Percentiles rank a stretch among this genome's conserved stretches.
phyloP scores from a whole-genome alignment of 2,888 invertebrate species.

The Stomorhina lunata region DNA sequence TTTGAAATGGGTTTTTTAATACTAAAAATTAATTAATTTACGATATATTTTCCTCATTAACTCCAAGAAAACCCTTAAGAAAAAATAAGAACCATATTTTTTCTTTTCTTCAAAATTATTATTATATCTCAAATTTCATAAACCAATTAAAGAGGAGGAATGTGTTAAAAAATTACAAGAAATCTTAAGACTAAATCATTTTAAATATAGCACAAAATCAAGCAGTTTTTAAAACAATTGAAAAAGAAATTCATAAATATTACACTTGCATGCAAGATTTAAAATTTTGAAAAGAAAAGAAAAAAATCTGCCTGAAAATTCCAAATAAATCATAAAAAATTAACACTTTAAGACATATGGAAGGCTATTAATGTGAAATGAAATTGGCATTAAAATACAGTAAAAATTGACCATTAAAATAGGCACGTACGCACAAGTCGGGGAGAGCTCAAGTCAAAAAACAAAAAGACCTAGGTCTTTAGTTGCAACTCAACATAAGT shows the following conservation, averaged over 20 bases:
- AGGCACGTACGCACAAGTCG: conserved; percentile 69
- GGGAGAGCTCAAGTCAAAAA: not conserved
- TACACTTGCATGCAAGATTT: conserved; percentile 49
- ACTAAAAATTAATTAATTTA: conserved; percentile 1
- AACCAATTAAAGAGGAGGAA: conserved; percentile 44
- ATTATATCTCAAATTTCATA: conserved; percentile 53
- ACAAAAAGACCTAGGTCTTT: conserved; percentile 3
- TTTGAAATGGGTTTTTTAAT: too few species aligned
- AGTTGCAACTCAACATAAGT: not conserved
- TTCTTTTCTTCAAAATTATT: not conserved
- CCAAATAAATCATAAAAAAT: conserved; percentile 75
- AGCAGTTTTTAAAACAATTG: conserved; percentile 20
- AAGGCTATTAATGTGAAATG: conserved; percentile 66
- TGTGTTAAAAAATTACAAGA: conserved; percentile 1
- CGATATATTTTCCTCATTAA: not conserved
- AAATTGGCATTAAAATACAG: conserved; percentile 74
- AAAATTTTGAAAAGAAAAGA: too few species aligned
- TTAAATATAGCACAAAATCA: conserved; percentile 51
- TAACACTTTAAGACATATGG: conserved; percentile 42
- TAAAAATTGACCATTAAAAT: conserved; percentile 74
- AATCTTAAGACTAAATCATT: conserved; percentile 33
- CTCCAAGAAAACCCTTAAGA: not conserved
- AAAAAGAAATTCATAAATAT: conserved; percentile 51
- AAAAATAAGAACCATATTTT: too few species aligned
- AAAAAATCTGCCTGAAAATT: conserved; percentile 69